Evolutionary conservation across 2,113 vertebrate genomes (phyloP).

Genomic region (Solenodon paradoxus): DNA sequence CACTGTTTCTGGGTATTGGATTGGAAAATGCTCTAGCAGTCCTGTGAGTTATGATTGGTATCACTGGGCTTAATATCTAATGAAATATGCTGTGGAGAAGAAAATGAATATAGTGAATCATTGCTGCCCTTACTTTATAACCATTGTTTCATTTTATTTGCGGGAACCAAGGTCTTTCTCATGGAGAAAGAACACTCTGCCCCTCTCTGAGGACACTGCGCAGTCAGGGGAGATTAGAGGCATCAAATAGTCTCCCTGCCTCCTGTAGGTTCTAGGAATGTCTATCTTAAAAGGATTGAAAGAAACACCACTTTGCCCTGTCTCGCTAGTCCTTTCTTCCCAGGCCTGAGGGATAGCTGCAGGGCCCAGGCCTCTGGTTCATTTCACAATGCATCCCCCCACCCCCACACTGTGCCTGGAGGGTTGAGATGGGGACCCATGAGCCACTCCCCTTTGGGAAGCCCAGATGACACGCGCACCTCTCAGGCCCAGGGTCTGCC

Average conservation of each 20-base stretch:
- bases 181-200: not conserved
- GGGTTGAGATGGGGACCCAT: not conserved
- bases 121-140: not conserved
- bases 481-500: not conserved
- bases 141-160: not conserved
- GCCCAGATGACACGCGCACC: not conserved
- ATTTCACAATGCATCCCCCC: not conserved
- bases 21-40: not conserved
- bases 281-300: not conserved
- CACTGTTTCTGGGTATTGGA: not conserved
- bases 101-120: not conserved
- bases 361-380: not conserved
- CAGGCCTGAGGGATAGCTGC: not conserved
- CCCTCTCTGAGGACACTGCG: not conserved
- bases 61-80: not conserved
- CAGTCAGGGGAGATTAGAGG: not conserved
- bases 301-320: not conserved
- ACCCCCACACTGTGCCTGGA: too few relatives aligned
- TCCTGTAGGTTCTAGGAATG: not conserved
- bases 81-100: not conserved
- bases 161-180: not conserved
- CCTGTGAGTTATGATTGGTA: not conserved
- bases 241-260: rapidly evolving
- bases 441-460: not conserved
- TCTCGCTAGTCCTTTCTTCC: not conserved